Percentiles rank a stretch among this genome's conserved stretches.
Conservation (phyloP, 1,140 invertebrate genomes). For the Diorhabda carinulata region DNA sequence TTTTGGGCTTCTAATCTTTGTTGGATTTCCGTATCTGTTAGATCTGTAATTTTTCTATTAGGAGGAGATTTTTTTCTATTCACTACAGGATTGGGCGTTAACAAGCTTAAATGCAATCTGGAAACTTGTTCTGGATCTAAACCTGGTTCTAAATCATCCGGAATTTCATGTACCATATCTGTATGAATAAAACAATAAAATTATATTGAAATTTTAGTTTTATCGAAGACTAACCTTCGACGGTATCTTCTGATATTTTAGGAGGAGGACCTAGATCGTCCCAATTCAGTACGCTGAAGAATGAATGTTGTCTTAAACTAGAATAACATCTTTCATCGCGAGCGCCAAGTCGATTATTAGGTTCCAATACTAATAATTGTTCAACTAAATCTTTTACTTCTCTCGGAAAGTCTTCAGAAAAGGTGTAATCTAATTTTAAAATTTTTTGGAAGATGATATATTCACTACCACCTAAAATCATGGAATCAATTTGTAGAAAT, state of each 20-base stretch:
- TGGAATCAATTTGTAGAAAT: no score
- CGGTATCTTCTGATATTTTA: slow-evolving; percentile 25
- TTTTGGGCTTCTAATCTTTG: slow-evolving; percentile 72
- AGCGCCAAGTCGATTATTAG: slow-evolving; percentile 78
- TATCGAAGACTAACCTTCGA: background rate
- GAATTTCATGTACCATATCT: slow-evolving; percentile 57
- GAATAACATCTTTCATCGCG: slow-evolving; percentile 71
- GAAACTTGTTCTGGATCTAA: slow-evolving; percentile 63
- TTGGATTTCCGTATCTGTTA: slow-evolving; percentile 59
- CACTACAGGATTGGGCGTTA: slow-evolving; percentile 15
- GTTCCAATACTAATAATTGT: slow-evolving; percentile 80
- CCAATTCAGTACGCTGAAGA: slow-evolving; percentile 83
- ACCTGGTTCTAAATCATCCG: slow-evolving; percentile 79
- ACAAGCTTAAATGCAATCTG: slow-evolving; percentile 37
- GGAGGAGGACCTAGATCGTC: slow-evolving; percentile 81
- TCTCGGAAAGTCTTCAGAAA: slow-evolving; percentile 85
- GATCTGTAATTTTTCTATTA: slow-evolving; percentile 49
- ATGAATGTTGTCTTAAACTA: slow-evolving; percentile 78
- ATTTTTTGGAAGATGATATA: slow-evolving; percentile 98
- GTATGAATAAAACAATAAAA: background rate
- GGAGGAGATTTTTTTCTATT: slow-evolving; percentile 46
- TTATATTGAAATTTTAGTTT: background rate
- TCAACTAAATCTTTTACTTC: slow-evolving; percentile 83
- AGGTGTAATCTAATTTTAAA: slow-evolving; percentile 83
- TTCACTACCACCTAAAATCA: slow-evolving; percentile 67